These are phyloP conservation scores for Heliconius aoede DNA, from an alignment of 2,888 invertebrate species.

Conservation along the genomic window DNA sequence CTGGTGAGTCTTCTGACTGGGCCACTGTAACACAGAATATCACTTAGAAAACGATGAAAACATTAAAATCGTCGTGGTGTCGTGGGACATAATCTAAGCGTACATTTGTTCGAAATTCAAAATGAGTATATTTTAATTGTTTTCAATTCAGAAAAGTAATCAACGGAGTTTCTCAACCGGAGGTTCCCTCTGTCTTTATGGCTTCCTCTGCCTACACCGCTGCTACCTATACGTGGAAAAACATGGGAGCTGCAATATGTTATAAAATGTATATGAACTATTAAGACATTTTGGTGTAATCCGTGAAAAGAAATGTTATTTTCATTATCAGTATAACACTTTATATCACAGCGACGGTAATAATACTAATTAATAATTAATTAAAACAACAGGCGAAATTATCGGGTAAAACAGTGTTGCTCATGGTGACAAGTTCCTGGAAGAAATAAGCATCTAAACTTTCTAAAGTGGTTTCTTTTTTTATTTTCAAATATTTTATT, in stretches of 20 bases:
- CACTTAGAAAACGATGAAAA: neutral
- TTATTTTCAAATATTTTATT: too few relatives aligned
- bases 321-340: neutral
- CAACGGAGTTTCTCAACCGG: neutral
- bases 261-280: neutral
- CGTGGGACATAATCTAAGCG: neutral
- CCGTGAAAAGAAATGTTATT: neutral
- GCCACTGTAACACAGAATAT: slow-evolving; percentile 81
- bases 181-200: neutral
- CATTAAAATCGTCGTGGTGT: neutral
- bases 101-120: neutral
- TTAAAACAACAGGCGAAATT: neutral
- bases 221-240: too few relatives aligned
- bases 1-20: slow-evolving; percentile 86
- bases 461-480: neutral
- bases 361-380: neutral
- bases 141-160: neutral
- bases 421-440: neutral
- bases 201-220: neutral
- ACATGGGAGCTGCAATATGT: too few relatives aligned
- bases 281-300: neutral
- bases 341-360: neutral
- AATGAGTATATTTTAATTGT: neutral
- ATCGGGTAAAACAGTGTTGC: neutral
- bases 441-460: too few relatives aligned